Percentiles rank a stretch among this genome's conserved stretches.
phyloP scores from a whole-genome alignment of 2,113 vertebrate species.

The Sciurus niger region DNA sequence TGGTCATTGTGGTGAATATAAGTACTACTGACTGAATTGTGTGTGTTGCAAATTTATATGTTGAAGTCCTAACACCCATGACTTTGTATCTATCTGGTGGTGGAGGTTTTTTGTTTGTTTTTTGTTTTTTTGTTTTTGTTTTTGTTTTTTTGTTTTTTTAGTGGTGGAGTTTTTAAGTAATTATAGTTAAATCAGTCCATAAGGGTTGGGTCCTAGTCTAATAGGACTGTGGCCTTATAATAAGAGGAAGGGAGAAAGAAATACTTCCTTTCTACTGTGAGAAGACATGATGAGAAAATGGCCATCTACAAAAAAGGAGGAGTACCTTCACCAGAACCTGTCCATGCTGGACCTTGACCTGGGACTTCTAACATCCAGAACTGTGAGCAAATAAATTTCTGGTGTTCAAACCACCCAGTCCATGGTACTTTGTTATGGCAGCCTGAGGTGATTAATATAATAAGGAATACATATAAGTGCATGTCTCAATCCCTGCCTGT shows the following conservation, averaged over 20 bases:
- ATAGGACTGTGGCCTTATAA: background rate
- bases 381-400: background rate
- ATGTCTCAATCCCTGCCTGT: background rate
- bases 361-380: background rate
- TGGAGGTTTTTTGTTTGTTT: too few species aligned
- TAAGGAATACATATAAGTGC: slow-evolving; percentile 36
- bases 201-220: background rate
- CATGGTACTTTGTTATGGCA: slow-evolving; percentile 26
- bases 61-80: background rate
- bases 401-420: background rate
- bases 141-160: too few species aligned
- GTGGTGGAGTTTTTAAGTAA: background rate
- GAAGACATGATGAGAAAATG: background rate
- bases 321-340: background rate
- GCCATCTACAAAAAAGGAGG: background rate
- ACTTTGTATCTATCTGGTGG: background rate
- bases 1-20: background rate
- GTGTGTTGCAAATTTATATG: background rate
- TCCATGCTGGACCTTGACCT: background rate
- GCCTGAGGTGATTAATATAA: background rate
- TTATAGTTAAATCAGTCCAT: slow-evolving; percentile 49
- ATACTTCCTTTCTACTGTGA: background rate
- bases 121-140: too few species aligned
- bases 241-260: background rate
- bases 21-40: slow-evolving; percentile 42